Evolutionary conservation across 2,113 vertebrate species (phyloP), one percentile per base, ranked within the genome.

Genomic region (Cyphomyrus plagiostoma): DNA sequence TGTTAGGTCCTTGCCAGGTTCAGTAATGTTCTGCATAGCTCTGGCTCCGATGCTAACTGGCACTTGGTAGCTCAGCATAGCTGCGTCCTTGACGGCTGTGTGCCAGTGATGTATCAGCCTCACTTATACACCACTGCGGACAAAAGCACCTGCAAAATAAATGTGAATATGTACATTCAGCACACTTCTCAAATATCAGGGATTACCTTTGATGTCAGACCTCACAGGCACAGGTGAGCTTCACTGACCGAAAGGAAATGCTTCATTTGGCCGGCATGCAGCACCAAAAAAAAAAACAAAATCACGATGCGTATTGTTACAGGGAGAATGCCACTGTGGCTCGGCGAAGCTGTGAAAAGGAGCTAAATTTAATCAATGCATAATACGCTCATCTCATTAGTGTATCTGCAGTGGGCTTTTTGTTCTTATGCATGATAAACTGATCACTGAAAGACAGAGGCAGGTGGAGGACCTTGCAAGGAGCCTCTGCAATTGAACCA

Each of bases 331-430:
- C 50, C 35, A 3, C 13, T 89, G 21, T 45, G 35, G 50, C 21
- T 15, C 8, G n/a, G 4, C n/a, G 26, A 26, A 39, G 88, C 88
- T 82, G 26, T 11, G 19, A 48, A 56, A 4, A 80, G 26, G 30
- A 53, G 70, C 46, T 80, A 82, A 39, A 89, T 84, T 50, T 46
- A 88, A 89, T 89, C 77, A 89, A 80, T 45, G 88, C 42, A 19
- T 30, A 77, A 45, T 89, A 50, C 45, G n/a, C 50, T 89, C 74
- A 21, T 58, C 50, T 84, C 52, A 56, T 84, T 56, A 83, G 21
- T n/a, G 50, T 83, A 58, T 58, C 48, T 84, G 77, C 48, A 82
- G 66, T 42, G 30, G 35, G 88, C 49, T 21, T 49, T 53, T n/a
- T 77, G 56, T 21, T 35, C 46, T 70, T 80, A 80, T 77, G 46